Percentiles rank a stretch among this genome's conserved stretches.
These are phyloP conservation scores for Acromyrmex heyeri DNA, from an alignment of 1,140 invertebrate species.

Conservation along the genomic window DNA sequence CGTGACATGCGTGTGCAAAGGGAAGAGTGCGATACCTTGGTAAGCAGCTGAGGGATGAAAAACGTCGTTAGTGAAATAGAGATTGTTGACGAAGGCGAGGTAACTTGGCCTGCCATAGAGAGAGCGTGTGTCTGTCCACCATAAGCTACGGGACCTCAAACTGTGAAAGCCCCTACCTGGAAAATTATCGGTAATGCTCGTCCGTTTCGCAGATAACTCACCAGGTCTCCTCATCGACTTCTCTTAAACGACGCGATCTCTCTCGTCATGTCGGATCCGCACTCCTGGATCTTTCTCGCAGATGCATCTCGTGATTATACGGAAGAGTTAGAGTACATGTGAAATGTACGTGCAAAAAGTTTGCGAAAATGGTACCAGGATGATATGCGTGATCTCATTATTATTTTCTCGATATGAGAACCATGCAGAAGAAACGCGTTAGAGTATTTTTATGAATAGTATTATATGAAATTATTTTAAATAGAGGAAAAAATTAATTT, in stretches of 20 bases:
- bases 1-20: constrained; percentile 54
- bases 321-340: background rate
- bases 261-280: background rate
- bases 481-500: background rate
- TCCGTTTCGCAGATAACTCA: constrained; percentile 57
- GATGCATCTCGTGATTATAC: constrained; percentile 39
- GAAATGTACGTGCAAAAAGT: background rate
- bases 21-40: constrained; percentile 82
- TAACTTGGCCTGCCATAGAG: constrained; percentile 81
- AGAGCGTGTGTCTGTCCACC: constrained; percentile 81
- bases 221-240: constrained; percentile 19
- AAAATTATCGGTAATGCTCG: constrained; percentile 76
- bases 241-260: constrained; percentile 38
- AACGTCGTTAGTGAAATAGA: constrained; percentile 85
- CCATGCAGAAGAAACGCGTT: background rate
- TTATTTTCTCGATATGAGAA: constrained; percentile 3
- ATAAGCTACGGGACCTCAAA: constrained; percentile 83
- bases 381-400: background rate
- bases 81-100: constrained; percentile 83
- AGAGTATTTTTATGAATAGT: background rate
- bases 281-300: constrained; percentile 9
- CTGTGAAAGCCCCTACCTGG: constrained; percentile 82
- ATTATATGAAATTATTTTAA: background rate
- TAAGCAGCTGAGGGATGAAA: constrained; percentile 82
- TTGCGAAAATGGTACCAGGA: background rate